A percentile compares a stretch with the other conserved stretches of the same genome.
Conservation (phyloP, 2,113 vertebrate species). For the Heliornis fulica region DNA sequence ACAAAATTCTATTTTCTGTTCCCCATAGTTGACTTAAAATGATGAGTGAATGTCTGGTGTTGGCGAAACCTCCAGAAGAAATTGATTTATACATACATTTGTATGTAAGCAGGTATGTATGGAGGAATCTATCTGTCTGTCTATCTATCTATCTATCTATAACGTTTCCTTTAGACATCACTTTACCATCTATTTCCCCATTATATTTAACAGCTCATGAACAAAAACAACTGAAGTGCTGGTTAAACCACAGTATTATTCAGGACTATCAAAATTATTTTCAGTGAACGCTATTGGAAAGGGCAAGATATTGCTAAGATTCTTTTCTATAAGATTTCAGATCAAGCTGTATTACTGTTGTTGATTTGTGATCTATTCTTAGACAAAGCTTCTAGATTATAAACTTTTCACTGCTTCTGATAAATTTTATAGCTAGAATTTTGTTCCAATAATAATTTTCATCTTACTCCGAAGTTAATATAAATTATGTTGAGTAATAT, state of each 20-base stretch:
- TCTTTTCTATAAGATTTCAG: not conserved
- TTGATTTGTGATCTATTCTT: not conserved
- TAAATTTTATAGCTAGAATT: not conserved
- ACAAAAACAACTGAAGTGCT: not conserved
- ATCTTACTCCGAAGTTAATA: not conserved
- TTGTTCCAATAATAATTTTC: not conserved
- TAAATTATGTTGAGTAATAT: not conserved
- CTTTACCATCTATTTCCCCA: not conserved
- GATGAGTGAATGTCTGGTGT: not conserved
- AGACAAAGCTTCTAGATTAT: not conserved
- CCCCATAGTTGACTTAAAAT: accelerated
- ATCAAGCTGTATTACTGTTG: not conserved
- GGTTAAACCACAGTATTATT: not conserved
- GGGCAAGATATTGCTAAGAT: accelerated
- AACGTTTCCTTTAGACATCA: not conserved
- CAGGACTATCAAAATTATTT: not conserved
- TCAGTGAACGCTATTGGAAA: not conserved
- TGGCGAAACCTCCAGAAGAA: not conserved
- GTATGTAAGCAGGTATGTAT: accelerated
- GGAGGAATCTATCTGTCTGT: too few relatives aligned
- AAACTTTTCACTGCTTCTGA: not conserved
- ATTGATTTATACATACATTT: not conserved
- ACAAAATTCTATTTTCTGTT: not conserved
- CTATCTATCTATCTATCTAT: too few relatives aligned
- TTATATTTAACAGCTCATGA: not conserved